Evolutionary conservation across 2,888 invertebrate species (phyloP), one percentile per base, ranked within the genome.

Genomic region (Oeneis ivallda): DNA sequence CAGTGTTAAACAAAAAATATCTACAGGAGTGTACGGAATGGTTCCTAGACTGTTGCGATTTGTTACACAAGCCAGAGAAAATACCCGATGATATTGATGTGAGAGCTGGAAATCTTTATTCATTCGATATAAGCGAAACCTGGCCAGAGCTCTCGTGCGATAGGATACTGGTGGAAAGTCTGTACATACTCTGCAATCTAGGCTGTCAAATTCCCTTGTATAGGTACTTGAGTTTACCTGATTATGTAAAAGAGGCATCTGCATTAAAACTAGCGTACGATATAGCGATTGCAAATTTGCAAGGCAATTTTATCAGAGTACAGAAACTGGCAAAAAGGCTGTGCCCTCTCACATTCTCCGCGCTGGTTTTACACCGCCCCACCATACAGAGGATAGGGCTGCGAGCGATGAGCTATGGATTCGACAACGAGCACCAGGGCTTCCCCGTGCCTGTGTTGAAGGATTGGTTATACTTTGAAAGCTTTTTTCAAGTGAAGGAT

Each of bases 11-110:
- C 75, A 91, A 89, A 69, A 94, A 93, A 69, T 95, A 96, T 78
- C 82, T 96, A 59, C 86, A 94, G 67, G 96, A 96, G 83, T 96
- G 96, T 78, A 82, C 96, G 6, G 95, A 95, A 77, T 92, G 93
- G 76, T 89, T 95, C 64, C 83, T 96, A 0, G 84, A 84, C 59
- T 86, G 94, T 47, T 95, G 94, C 76, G 94, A 94, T 76, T 80
- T 56, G 13, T 54, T 83, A 2, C 71, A 79, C 17, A 71, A 47
- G 47, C 54, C n/a, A 17, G 65, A 39, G 2, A 26, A 32, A 50
- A 26, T 7, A 26, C n/a, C 19, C 5, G 19, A 59, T 19, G 65
- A 70, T 34, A 56, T 65, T 11, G 49, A 66, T 7, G 45, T 43
- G 10, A 56, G 66, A 4, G 10, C 67, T 5, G 65, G 65, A 7